Conservation (phyloP, 2,113 vertebrate species). For the rabbit (Oryctolagus cuniculus) region mOryCun1.1 NC_091451.1:32798001-32798500, state of each 20-base stretch:
- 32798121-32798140: no score
- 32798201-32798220: background rate
- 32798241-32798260: background rate
- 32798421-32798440: background rate
- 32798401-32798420: background rate
- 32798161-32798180: no score
- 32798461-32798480: accelerated
- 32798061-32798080: no score
- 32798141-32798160: no score
- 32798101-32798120: no score
- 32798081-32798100: no score
- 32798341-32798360: background rate
- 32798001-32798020: no score
- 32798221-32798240: background rate
- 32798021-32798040: no score
- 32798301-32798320: background rate
- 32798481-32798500: background rate
- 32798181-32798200: no score
- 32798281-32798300: background rate
- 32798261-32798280: background rate
- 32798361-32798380: background rate
- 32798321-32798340: background rate
- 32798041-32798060: no score
- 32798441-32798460: no score
- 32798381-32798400: background rate